Evolutionary conservation across 2,797 vertebrate species (phyloP), one percentile per base, ranked within the genome.

Genomic region (Carduelis carduelis): DNA sequence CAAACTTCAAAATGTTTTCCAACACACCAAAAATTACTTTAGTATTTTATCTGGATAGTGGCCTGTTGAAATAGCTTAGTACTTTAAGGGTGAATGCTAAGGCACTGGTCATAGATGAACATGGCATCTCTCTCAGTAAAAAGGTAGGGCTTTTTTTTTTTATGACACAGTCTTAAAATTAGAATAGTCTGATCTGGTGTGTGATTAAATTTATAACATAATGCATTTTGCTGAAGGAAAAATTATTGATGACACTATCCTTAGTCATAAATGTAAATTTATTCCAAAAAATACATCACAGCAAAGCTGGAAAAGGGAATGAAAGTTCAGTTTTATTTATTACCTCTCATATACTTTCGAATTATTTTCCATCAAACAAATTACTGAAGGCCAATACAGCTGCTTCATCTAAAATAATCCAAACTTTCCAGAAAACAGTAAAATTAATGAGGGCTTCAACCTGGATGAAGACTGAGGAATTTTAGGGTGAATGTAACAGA

Each of bases 181-280:
- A 91, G 53, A 64, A 83, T 81, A 90, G 43, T 79, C 52, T 75
- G 46, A 82, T 89, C 49, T 70, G 13, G 4, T 79, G 16, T 72
- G 50, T 87, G 77, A 89, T 84, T 86, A 90, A 90, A 82, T 92
- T 94, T 87, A 83, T 82, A 95, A 61, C 72, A 75, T 88, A 90
- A 87, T 89, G 74, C 47, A 87, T 90, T 94, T 86, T 89, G 43
- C 28, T 87, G 63, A 72, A 84, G 27, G 32, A 32, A 65, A 93
- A 69, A 87, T 94, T 94, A 93, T 84, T 87, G 87, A 94, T 92
- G 83, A 90, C 64, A 84, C 35, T 88, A 76, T 76, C n/a, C 66
- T 90, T 92, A 84, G 81, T 89, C 87, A 90, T 79, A 90, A 96
- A 90, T 79, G 86, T 90, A 96, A 82, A 92, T 92, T 55, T 87